These are phyloP conservation scores for Zootoca vivipara DNA, from an alignment of 2,113 vertebrate species.

Conservation along the genomic window DNA sequence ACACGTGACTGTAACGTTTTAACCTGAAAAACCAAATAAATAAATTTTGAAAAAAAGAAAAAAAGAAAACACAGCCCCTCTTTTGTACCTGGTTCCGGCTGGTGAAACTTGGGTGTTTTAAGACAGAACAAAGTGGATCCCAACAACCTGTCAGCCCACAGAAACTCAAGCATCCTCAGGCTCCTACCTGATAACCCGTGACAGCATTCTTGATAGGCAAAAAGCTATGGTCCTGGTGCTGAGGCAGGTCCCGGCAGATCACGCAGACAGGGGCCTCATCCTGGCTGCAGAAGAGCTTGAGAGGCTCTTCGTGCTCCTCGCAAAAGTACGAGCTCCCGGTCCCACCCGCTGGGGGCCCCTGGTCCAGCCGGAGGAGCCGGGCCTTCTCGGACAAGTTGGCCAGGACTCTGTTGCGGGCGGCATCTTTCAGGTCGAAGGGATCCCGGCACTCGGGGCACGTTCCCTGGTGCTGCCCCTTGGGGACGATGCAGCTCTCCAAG, in stretches of 20 bases:
- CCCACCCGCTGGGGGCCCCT: not conserved
- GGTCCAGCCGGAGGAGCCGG: slow-evolving; percentile 1
- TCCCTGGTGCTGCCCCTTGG: not conserved
- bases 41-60: no score
- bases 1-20: no score
- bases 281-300: slow-evolving; percentile 15
- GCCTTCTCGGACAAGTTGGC: slow-evolving; percentile 7
- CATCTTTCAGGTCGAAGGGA: not conserved
- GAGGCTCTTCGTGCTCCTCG: slow-evolving; percentile 2
- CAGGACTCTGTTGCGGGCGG: not conserved
- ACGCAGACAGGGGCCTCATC: not conserved
- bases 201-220: slow-evolving; percentile 21
- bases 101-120: no score
- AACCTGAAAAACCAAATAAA: no score
- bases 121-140: no score
- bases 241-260: slow-evolving; percentile 14
- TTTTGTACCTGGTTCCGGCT: no score
- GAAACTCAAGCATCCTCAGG: not conserved
- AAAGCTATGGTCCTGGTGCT: slow-evolving; percentile 6
- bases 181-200: not conserved
- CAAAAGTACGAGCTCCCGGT: not conserved
- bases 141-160: not conserved
- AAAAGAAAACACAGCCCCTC: no score
- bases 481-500: not conserved
- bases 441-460: not conserved